Evolutionary conservation across 2,113 vertebrate species (phyloP), one percentile per base, ranked within the genome.

Genomic region (Seriola quinqueradiata): DNA sequence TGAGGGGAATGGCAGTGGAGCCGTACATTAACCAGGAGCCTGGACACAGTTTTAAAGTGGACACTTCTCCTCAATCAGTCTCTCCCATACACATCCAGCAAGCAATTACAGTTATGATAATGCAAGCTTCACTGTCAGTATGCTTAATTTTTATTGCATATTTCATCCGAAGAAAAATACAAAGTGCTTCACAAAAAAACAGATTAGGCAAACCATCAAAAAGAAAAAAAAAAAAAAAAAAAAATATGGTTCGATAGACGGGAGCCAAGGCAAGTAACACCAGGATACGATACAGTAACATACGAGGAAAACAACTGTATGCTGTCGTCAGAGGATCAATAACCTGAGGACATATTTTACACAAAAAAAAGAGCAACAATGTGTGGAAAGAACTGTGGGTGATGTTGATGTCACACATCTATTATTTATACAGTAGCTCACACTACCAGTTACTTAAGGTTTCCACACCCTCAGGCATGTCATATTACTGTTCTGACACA

Each of bases 1-100:
- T 61, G 55, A 73, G 21, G 28, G 66, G 70, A 73, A 65, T 59
- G 67, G 28, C 48, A 66, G 5, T 60, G 50, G 46, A 80, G 36
- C 60, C 68, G 48, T 70, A 28, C 21, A 57, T 76, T 52, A 60
- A 63, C 12, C 54, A 76, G 12, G 32, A 57, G 7, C 12, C 21
- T 2, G 48, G 25, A 70, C 10, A 42, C 64, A n/a, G 32, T 36
- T 79, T 64, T 57, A 54, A 74, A 77, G 32, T 23, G 48, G 8
- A 14, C 46, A n/a, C 64, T 57, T 63, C 19, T 16, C 4, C 3
- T 65, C 4, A 75, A 16, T 59, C 28, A 11, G 6, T 57, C 42
- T 34, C 4, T 38, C 13, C 36, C 11, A 14, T 40, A 34, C 38
- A 69, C 23, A 32, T 14, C 32, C 1, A 55, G 19, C 25, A 76